These are phyloP conservation scores for Riptortus pedestris DNA, from an alignment of 1,140 invertebrate genomes.

Conservation along the genomic window DNA sequence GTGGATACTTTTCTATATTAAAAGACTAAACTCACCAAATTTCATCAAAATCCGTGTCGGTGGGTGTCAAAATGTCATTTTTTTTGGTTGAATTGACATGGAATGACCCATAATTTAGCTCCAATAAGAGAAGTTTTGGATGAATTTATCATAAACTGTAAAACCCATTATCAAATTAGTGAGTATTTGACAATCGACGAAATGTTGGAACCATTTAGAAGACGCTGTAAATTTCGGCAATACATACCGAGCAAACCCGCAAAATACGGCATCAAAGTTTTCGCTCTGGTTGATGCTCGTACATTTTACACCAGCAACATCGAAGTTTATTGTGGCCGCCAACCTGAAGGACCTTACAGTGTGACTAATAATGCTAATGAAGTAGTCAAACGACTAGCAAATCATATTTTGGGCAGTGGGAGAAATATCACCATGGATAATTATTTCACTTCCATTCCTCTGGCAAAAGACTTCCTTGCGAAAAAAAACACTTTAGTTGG, in stretches of 20 bases:
- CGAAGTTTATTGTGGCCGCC: slow-evolving; percentile 36
- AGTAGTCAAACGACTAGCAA: slow-evolving; percentile 19
- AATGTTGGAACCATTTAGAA: slow-evolving; percentile 36
- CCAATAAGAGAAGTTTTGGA: not conserved
- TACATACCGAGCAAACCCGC: no score
- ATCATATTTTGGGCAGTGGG: slow-evolving; percentile 18
- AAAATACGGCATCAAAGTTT: slow-evolving; percentile 41
- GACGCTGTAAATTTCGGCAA: slow-evolving; percentile 34
- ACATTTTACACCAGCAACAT: slow-evolving; percentile 35
- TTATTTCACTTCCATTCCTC: no score
- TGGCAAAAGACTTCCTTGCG: no score
- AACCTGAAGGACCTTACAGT: slow-evolving; percentile 8
- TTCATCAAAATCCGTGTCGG: no score
- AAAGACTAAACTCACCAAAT: no score
- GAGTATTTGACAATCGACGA: slow-evolving; percentile 34
- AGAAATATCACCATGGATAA: no score
- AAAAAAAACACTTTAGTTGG: no score
- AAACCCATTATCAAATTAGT: not conserved
- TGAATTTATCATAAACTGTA: not conserved
- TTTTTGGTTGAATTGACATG: no score
- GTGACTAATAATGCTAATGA: slow-evolving; percentile 12
- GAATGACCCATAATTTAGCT: no score
- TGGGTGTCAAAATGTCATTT: no score
- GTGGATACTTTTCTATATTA: no score
- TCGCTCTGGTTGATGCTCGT: slow-evolving; percentile 31